These are phyloP conservation scores for Colletes latitarsis DNA, from an alignment of 1,140 invertebrate genomes.

Conservation along the genomic window DNA sequence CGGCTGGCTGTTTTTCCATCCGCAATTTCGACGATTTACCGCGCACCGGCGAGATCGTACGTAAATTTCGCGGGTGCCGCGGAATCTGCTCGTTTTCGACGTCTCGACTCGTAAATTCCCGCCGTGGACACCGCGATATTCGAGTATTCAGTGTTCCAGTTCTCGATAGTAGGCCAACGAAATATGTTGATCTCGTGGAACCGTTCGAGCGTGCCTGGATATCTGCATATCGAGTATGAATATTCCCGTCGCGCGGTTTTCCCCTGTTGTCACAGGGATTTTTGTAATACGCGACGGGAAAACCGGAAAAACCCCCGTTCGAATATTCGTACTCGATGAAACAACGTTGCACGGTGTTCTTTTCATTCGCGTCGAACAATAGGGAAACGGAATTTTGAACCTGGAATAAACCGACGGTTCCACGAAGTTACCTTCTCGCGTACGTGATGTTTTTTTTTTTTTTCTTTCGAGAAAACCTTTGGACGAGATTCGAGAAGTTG, in stretches of 20 bases:
- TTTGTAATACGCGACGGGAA: background rate
- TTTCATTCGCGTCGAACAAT: background rate
- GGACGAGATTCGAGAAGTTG: too few relatives aligned
- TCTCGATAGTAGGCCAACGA: conserved; percentile 36
- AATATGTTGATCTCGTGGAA: conserved; percentile 26
- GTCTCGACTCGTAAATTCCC: conserved; percentile 27
- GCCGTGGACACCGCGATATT: conserved; percentile 7
- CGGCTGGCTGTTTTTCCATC: conserved; percentile 27
- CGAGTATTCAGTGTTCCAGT: conserved; percentile 27
- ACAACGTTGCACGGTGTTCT: background rate
- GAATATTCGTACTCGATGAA: background rate
- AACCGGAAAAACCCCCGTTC: background rate
- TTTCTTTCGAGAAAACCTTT: too few relatives aligned
- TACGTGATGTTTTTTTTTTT: background rate
- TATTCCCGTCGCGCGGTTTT: conserved; percentile 2
- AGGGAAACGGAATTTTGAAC: background rate
- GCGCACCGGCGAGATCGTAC: background rate
- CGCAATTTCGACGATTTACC: conserved; percentile 31
- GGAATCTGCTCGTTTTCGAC: conserved; percentile 19
- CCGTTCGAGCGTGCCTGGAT: background rate
- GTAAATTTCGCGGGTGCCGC: conserved; percentile 27
- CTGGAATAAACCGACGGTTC: background rate
- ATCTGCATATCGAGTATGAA: conserved; percentile 32
- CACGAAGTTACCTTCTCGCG: background rate
- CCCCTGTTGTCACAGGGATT: background rate